Conservation (phyloP, 2,888 invertebrate genomes). For the Aphrophora alni region DNA sequence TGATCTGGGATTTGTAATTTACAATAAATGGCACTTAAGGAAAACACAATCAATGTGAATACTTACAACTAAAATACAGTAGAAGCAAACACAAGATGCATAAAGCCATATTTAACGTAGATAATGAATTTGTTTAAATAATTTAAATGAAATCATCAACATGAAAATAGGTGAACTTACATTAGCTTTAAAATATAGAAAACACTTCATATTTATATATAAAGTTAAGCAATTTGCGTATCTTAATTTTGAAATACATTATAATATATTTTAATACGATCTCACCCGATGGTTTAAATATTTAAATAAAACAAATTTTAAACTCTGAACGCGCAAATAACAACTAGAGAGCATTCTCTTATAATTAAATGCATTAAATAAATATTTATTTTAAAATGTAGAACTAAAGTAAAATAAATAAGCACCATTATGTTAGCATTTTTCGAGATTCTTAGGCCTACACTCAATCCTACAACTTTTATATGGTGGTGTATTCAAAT, state of each 20-base stretch:
- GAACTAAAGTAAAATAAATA: background rate
- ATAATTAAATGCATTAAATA: background rate
- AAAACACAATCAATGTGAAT: background rate
- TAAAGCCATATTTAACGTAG: background rate
- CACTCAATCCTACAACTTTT: background rate
- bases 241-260: no score
- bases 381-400: background rate
- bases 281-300: no score
- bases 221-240: no score
- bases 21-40: background rate
- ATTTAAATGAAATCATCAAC: background rate
- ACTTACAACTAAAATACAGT: background rate
- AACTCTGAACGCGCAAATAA: background rate
- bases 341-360: slow-evolving; percentile 2
- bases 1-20: background rate
- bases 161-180: background rate
- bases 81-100: background rate
- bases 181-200: no score
- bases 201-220: no score
- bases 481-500: background rate
- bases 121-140: background rate
- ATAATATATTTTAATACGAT: no score
- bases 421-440: background rate
- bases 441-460: background rate
- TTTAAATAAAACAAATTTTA: background rate